Evolutionary conservation across 1,140 invertebrate species (phyloP).

Genomic region (Formica exsecta): DNA sequence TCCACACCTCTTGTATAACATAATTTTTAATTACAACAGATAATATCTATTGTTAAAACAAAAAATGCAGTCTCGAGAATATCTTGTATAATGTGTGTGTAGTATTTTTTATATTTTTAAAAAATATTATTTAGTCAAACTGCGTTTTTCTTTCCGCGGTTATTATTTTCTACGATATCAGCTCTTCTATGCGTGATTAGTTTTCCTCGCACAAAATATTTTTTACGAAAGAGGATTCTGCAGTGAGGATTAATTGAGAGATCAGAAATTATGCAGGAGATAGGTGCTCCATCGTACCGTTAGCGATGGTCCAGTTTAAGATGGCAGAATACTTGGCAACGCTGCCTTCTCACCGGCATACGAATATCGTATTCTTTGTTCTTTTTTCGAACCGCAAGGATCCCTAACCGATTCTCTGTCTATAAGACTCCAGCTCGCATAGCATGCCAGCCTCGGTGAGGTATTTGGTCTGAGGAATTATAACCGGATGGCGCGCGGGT

Average conservation of each 20-base stretch:
- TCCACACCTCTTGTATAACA: not conserved
- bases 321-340: conserved; percentile 57
- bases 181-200: not conserved
- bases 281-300: conserved; percentile 42
- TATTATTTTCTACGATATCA: not conserved
- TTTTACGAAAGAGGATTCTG: conserved; percentile 1
- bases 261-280: conserved; percentile 50
- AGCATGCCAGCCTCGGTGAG: not conserved
- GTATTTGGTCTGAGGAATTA: conserved; percentile 11
- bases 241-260: conserved; percentile 46
- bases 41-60: conserved; percentile 9
- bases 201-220: not conserved
- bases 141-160: not conserved
- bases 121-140: not conserved
- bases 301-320: conserved; percentile 60
- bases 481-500: not conserved
- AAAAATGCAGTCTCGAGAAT: not conserved
- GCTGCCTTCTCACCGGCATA: conserved; percentile 51
- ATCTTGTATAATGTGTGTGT: not conserved
- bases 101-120: no score
- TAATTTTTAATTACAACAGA: not conserved
- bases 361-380: conserved; percentile 55
- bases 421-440: conserved; percentile 3
- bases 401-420: conserved; percentile 46
- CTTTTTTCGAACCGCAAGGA: conserved; percentile 41